These are phyloP conservation scores for Steinernema khuongi DNA, from an alignment of 1,140 invertebrate genomes.

Conservation along the genomic window DNA sequence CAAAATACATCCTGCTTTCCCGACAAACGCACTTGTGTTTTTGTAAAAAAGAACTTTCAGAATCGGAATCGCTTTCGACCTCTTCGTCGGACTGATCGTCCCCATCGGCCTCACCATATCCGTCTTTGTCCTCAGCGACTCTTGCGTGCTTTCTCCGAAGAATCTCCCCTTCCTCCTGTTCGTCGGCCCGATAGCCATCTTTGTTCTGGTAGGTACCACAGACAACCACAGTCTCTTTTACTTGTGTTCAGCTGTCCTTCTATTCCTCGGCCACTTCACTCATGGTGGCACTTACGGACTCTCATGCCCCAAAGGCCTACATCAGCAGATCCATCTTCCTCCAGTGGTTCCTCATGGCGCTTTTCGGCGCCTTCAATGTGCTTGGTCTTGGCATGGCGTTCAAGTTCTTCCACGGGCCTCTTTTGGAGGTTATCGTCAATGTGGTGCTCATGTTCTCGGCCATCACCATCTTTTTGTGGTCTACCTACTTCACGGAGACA, in stretches of 20 bases:
- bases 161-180: background rate
- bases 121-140: background rate
- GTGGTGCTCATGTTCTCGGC: constrained; percentile 4
- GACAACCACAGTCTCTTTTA: background rate
- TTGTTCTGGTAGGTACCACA: constrained; percentile 7
- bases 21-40: background rate
- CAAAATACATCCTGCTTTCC: background rate
- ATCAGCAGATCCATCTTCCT: background rate
- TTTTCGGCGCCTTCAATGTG: background rate
- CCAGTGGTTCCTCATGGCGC: background rate
- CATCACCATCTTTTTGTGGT: background rate
- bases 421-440: background rate
- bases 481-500: background rate
- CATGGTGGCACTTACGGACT: constrained; percentile 26
- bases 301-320: background rate
- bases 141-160: background rate
- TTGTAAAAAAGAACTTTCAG: too few species aligned
- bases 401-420: constrained; percentile 6
- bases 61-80: constrained; percentile 1
- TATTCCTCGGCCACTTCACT: constrained; percentile 36
- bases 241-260: constrained; percentile 35
- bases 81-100: constrained; percentile 29
- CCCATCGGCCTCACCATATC: constrained; percentile 26
- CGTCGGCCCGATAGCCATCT: constrained; percentile 10
- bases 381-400: background rate